Percentiles rank a stretch among this genome's conserved stretches.
Evolutionary conservation across 2,113 vertebrate genomes (phyloP).

Genomic region (Malurus alboscapulatus): DNA sequence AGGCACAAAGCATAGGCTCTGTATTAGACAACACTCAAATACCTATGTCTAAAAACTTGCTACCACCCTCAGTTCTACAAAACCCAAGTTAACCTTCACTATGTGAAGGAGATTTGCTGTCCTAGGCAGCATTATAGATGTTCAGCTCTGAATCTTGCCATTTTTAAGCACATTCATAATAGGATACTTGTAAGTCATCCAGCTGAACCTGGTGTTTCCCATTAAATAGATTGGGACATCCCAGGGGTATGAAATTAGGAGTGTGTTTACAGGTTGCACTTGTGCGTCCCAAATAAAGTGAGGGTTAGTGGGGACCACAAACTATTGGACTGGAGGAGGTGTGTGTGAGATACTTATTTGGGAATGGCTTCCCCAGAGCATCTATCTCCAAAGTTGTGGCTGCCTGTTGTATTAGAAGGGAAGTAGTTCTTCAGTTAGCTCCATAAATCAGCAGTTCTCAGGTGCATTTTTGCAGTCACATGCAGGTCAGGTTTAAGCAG

Average conservation of each 20-base stretch:
- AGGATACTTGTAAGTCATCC: neutral
- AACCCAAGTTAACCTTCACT: neutral
- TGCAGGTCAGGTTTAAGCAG: constrained; percentile 12
- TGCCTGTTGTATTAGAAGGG: neutral
- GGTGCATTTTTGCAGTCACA: constrained; percentile 14
- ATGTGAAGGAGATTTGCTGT: neutral
- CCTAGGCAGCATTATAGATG: neutral
- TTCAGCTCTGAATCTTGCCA: neutral
- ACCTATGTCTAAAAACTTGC: neutral
- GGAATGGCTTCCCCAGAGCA: neutral
- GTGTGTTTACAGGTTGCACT: neutral
- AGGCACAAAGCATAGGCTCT: neutral
- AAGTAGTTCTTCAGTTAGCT: neutral
- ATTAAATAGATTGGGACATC: neutral
- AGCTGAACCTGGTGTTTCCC: neutral
- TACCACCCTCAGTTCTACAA: neutral
- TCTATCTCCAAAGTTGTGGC: neutral
- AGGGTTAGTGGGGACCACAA: neutral
- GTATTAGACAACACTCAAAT: neutral
- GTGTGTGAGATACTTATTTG: neutral
- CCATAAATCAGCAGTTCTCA: constrained; percentile 15
- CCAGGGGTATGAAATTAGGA: neutral
- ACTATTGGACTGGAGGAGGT: neutral
- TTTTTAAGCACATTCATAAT: neutral
- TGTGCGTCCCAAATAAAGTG: neutral